A percentile compares a stretch with the other conserved stretches of the same genome.
Conservation (phyloP, 1,140 invertebrate species). For the Nymphalis io region DNA sequence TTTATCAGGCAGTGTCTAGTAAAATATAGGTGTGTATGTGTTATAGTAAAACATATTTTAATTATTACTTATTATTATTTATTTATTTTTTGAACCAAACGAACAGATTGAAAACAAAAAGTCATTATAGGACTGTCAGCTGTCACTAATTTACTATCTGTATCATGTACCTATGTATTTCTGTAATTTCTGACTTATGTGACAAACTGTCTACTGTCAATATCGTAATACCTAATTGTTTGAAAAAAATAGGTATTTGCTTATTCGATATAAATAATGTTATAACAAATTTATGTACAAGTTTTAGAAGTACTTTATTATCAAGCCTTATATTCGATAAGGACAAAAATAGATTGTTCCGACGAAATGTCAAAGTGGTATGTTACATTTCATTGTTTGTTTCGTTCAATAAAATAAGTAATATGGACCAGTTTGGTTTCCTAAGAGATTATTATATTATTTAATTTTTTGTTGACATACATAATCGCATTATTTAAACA, state of each 20-base stretch:
- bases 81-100: no score
- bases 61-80: no score
- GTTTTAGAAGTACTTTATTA: constrained; percentile 9
- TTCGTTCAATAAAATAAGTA: constrained; percentile 5
- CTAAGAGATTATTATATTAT: background rate
- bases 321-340: constrained; percentile 10
- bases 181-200: background rate
- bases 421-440: background rate
- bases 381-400: constrained; percentile 41
- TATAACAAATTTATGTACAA: constrained; percentile 2
- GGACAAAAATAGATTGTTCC: constrained; percentile 9
- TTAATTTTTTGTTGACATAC: background rate
- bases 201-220: constrained; percentile 12
- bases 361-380: constrained; percentile 71
- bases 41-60: no score
- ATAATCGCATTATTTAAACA: background rate
- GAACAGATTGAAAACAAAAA: no score
- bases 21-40: no score
- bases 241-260: constrained; percentile 14
- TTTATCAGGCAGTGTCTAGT: no score
- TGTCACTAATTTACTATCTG: no score
- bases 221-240: constrained; percentile 23
- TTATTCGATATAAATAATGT: constrained; percentile 12
- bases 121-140: no score
- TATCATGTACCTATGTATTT: no score